Conservation (phyloP, 1,140 invertebrate species). For the Anoplolepis gracilipes region DNA sequence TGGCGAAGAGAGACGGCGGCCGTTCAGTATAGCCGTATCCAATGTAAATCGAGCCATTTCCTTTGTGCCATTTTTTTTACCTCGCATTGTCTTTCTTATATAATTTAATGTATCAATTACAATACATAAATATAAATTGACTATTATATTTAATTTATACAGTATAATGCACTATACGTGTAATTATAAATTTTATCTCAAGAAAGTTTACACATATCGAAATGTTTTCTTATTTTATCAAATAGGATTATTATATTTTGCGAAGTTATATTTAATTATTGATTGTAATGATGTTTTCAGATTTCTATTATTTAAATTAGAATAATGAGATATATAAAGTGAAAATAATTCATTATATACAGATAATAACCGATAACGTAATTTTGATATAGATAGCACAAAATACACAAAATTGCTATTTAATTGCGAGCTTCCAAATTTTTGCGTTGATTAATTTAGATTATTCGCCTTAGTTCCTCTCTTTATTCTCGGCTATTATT, state of each 20-base stretch:
- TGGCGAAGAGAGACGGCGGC: conserved; percentile 9
- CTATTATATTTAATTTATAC: too few species aligned
- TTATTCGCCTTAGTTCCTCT: not conserved
- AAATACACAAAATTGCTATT: not conserved
- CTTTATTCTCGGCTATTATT: not conserved
- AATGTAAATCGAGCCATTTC: not conserved
- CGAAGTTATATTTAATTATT: too few species aligned
- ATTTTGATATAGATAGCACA: not conserved
- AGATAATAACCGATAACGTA: not conserved
- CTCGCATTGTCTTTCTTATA: not conserved
- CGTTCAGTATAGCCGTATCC: not conserved
- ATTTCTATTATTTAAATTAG: not conserved
- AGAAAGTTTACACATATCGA: not conserved
- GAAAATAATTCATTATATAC: not conserved
- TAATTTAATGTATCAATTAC: not conserved
- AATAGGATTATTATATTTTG: not conserved
- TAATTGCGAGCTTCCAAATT: not conserved
- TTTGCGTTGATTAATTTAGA: not conserved
- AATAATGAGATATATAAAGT: not conserved
- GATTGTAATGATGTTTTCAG: not conserved
- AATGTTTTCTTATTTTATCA: not conserved
- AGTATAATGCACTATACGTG: not conserved
- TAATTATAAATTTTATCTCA: not conserved
- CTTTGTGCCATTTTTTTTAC: conserved; percentile 9
- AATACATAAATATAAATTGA: not conserved